Percentiles rank a stretch among this genome's conserved stretches.
These are phyloP conservation scores for Aphidius colemani DNA, from an alignment of 2,888 invertebrate genomes.

Conservation along the genomic window DNA sequence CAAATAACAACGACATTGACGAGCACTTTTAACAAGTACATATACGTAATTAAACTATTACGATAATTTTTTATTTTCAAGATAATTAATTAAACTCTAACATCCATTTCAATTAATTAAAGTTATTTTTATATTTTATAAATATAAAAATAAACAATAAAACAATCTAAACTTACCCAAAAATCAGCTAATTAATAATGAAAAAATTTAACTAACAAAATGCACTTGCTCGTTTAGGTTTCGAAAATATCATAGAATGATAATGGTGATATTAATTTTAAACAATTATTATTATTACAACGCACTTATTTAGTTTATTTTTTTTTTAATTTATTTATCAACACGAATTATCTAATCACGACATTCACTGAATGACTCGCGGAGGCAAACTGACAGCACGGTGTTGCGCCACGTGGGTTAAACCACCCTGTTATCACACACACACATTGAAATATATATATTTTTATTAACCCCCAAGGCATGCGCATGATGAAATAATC, in stretches of 20 bases:
- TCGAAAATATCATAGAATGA: too few relatives aligned
- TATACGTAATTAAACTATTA: too few relatives aligned
- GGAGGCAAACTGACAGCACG: conserved; percentile 54
- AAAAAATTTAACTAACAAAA: not conserved
- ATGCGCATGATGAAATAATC: conserved; percentile 5
- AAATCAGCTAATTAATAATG: conserved; percentile 9
- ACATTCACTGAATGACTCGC: conserved; percentile 46
- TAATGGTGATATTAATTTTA: too few relatives aligned
- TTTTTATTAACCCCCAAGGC: conserved; percentile 2
- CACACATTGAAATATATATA: conserved; percentile 8
- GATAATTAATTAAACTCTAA: too few relatives aligned
- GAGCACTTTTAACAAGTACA: too few relatives aligned
- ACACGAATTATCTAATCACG: conserved; percentile 20
- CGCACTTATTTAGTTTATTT: too few relatives aligned
- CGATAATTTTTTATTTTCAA: too few relatives aligned
- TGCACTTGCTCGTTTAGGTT: too few relatives aligned
- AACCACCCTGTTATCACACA: conserved; percentile 41
- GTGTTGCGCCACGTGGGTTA: conserved; percentile 55
- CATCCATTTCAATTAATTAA: too few relatives aligned
- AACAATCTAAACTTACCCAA: not conserved
- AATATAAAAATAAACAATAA: not conserved
- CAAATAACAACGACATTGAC: too few relatives aligned
- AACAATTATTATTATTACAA: too few relatives aligned
- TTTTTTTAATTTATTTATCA: not conserved
- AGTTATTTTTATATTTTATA: too few relatives aligned